Percentiles rank a stretch among this genome's conserved stretches.
phyloP scores from a whole-genome alignment of 2,797 vertebrate genomes.

The Sebastolobus alascanus region DNA sequence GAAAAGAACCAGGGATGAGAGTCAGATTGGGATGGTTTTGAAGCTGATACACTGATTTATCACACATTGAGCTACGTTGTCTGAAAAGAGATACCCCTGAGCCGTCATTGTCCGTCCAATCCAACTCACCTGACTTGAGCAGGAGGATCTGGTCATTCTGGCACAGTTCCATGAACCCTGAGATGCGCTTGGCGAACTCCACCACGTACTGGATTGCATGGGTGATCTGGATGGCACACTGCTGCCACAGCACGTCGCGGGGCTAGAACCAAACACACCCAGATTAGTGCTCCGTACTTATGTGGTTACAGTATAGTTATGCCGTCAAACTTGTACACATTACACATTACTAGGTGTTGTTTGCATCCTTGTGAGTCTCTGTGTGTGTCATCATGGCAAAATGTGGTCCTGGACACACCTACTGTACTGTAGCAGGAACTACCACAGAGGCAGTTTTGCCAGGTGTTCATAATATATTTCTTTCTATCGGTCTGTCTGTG shows the following conservation, averaged over 20 bases:
- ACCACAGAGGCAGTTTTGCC: background rate
- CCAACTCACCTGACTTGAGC: slow-evolving; percentile 95
- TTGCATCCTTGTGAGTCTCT: background rate
- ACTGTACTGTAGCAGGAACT: background rate
- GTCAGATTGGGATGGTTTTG: background rate
- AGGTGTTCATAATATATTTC: background rate
- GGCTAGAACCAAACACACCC: slow-evolving; percentile 84
- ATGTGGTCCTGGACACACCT: background rate
- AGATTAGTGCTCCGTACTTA: background rate
- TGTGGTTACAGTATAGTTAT: background rate
- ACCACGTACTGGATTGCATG: slow-evolving; percentile 99
- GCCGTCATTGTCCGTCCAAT: background rate
- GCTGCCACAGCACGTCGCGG: slow-evolving; percentile 97
- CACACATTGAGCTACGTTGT: background rate
- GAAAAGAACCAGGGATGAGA: slow-evolving; percentile 30
- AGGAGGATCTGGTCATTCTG: slow-evolving; percentile 99
- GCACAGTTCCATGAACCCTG: slow-evolving; percentile 99
- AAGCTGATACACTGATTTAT: background rate
- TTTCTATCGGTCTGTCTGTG: background rate
- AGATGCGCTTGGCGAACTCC: slow-evolving; percentile 99
- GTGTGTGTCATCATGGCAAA: background rate
- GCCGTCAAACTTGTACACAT: background rate
- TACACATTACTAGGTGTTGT: background rate
- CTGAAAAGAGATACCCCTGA: background rate
- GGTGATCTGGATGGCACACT: slow-evolving; percentile 99